Conservation (phyloP, 2,888 invertebrate genomes). For the Nudaria mundana region DNA sequence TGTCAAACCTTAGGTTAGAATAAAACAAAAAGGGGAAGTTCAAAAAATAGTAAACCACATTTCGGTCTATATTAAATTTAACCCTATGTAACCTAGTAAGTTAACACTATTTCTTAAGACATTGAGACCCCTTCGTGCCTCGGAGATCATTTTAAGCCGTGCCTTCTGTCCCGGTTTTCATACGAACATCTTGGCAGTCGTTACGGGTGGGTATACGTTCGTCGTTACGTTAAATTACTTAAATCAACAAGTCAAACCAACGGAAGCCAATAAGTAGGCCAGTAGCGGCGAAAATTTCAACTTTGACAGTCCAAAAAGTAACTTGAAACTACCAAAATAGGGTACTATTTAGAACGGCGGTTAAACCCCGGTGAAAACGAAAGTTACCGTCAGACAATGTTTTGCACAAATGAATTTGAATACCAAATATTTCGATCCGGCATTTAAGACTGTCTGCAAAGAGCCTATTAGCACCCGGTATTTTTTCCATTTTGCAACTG, state of each 20-base stretch:
- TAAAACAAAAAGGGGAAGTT: too few species aligned
- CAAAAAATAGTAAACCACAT: too few species aligned
- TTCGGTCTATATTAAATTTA: too few species aligned
- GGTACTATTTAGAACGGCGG: conserved; percentile 34
- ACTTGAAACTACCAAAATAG: conserved; percentile 31
- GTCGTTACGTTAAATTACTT: conserved; percentile 59
- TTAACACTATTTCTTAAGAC: too few species aligned
- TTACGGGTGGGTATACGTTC: too few species aligned
- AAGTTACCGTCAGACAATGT: conserved; percentile 61
- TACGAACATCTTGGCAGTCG: too few species aligned
- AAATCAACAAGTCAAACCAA: conserved; percentile 65
- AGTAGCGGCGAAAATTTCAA: conserved; percentile 67
- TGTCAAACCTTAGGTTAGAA: too few species aligned
- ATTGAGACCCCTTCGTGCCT: too few species aligned
- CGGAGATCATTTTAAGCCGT: too few species aligned
- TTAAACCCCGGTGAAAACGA: conserved; percentile 62
- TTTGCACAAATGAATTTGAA: conserved; percentile 77
- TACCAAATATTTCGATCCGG: conserved; percentile 53
- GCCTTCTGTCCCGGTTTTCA: too few species aligned
- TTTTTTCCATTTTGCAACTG: background rate
- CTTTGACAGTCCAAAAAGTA: conserved; percentile 30
- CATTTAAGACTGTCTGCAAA: conserved; percentile 33
- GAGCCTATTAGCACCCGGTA: conserved; percentile 8
- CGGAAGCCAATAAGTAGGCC: conserved; percentile 70
- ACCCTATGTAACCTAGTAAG: too few species aligned